Conservation (phyloP, 2,888 invertebrate genomes). For the Rhogogaster chlorosoma region DNA sequence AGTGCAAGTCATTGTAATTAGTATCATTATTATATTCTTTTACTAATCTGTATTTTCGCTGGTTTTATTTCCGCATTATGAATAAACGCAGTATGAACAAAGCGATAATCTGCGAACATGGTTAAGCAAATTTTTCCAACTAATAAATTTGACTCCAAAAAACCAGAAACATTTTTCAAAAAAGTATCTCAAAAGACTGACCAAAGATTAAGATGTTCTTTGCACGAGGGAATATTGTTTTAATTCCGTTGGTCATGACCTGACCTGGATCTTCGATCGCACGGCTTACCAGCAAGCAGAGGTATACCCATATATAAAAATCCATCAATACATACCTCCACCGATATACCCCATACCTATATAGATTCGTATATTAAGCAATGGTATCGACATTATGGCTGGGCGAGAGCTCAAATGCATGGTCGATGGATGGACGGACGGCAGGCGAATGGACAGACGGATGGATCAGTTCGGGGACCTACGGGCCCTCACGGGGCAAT, state of each 20-base stretch:
- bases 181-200: background rate
- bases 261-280: constrained; percentile 37
- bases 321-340: constrained; percentile 18
- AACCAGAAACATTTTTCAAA: background rate
- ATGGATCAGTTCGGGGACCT: constrained; percentile 66
- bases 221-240: background rate
- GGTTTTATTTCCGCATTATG: background rate
- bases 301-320: constrained; percentile 12
- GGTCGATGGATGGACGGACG: constrained; percentile 60
- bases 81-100: background rate
- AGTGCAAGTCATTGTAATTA: constrained; percentile 9
- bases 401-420: constrained; percentile 64
- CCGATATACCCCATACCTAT: constrained; percentile 1
- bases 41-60: background rate
- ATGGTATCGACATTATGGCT: constrained; percentile 72
- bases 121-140: background rate
- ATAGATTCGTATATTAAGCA: constrained; percentile 67
- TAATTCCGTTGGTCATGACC: constrained; percentile 35
- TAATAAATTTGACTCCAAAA: background rate
- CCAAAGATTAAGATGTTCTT: background rate
- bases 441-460: constrained; percentile 60
- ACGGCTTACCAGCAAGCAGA: background rate
- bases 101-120: background rate
- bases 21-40: background rate
- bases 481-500: constrained; percentile 64